Base-by-base conservation (phyloP, 2,113 vertebrate species). In the Nothocercus nigrocapillus region DNA sequence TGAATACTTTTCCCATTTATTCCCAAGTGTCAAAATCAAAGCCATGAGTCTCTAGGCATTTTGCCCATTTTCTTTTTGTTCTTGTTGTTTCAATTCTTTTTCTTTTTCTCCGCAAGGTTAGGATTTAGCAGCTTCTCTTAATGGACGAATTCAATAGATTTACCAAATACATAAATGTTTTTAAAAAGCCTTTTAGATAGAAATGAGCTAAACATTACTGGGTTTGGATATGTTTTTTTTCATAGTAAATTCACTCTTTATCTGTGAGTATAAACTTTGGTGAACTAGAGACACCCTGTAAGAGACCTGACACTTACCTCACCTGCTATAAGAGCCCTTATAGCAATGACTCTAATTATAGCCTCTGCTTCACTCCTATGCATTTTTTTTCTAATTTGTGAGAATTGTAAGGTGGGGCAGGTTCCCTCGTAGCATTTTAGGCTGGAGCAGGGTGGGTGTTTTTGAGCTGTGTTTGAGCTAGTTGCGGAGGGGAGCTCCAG, bases 21-120 rank as follows among this genome's bases (percentile, higher is more conserved):
- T 96, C 95, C 92, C 93, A 76, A 28, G 92, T 95, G 93, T 82
- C 92, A 92, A 21, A 94, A 93, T 96, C 94, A 97, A 94, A 97
- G 95, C 92, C 58, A 66, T 9, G 7, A 92, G 78, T 92, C 90
- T 95, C 58, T 54, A 90, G 95, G 93, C 93, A 0, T 96, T 87
- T 90, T 96, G 88, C 94, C 93, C 85, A 45, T 70, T 66, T 66
- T 28, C 42, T 59, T 83, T 32, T 68, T 77, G 15, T 70, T 93
- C 44, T 17, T 76, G 66, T 90, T 63, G 15, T 70, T 54, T 88
- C 51, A 17, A 56, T 90, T 79, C 91, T 86, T 77, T 88, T 73
- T 38, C 27, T 54, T 54, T 30, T 30, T 53, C 51, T 11, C 67
- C 53, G 40, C 22, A 58, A 87, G 83, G 53, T 82, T 92, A 59